Conservation (phyloP, 2,888 invertebrate species). For the Aphidius colemani region DNA sequence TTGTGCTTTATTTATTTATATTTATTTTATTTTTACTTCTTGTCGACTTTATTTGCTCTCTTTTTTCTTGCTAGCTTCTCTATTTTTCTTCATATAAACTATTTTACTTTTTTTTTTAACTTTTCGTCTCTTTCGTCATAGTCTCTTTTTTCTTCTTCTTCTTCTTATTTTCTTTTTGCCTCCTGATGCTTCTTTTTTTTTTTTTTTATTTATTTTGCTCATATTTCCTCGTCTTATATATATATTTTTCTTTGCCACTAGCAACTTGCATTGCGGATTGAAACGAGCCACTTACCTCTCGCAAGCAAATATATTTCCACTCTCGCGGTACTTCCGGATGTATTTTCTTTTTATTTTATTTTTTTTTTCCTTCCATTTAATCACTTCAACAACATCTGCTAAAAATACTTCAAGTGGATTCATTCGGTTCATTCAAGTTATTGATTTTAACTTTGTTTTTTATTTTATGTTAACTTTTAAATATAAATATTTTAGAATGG, state of each 20-base stretch:
- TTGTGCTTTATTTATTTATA: conserved; percentile 16
- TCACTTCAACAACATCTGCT: not conserved
- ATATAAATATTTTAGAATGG: not conserved
- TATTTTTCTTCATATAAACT: conserved; percentile 6
- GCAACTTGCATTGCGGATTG: conserved; percentile 25
- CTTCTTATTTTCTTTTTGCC: not conserved
- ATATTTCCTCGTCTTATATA: conserved; percentile 8
- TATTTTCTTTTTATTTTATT: not conserved
- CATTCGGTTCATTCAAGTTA: too few species aligned
- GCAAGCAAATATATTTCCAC: conserved; percentile 23
- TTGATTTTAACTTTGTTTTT: not conserved
- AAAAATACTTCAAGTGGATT: too few species aligned
- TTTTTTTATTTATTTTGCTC: conserved; percentile 12
- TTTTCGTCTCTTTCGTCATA: conserved; percentile 17
- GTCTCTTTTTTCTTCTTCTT: conserved; percentile 15
- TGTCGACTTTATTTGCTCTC: conserved; percentile 7
- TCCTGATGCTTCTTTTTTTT: conserved; percentile 5
- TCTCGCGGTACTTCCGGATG: conserved; percentile 6
- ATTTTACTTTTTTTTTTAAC: not conserved
- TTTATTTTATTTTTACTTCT: conserved; percentile 17
- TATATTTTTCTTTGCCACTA: conserved; percentile 17
- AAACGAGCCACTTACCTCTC: conserved; percentile 24
- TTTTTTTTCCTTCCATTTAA: not conserved
- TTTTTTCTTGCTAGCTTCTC: too few species aligned
- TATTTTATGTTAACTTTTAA: not conserved